Base-by-base conservation (phyloP, 2,888 invertebrate genomes). In the Coelinius sp. region DNA sequence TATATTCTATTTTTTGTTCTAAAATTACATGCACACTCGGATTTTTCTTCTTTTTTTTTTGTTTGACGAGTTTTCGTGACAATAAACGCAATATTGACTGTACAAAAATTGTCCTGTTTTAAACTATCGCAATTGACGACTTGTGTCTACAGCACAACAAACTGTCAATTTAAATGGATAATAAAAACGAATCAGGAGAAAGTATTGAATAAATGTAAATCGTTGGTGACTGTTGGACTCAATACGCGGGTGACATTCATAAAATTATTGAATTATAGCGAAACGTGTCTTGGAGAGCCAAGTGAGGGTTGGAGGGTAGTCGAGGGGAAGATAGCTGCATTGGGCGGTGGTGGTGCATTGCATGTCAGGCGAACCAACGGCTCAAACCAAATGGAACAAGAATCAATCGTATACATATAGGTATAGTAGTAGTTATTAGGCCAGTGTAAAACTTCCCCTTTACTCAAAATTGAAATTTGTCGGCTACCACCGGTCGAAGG, bases 251-350 rank as follows among this genome's bases (percentile, higher is more conserved):
- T 17, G 35, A 70, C 14, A 24, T 63, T 63, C 56, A 65, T 71
- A 73, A 76, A 74, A 71, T 74, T 74, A 76, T 74, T 69, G 70
- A 74, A 70, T 72, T 75, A 72, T 65, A 66, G 67, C 27, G 41
- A 70, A 68, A 31, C 41, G 64, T 70, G 63, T 67, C 63, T 67
- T 14, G 63, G 22, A 49, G 17, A 27, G 56, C 14, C 10, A 59
- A 56, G 71, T 2, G 53, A 31, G 72, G 56, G 70, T 38, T 17
- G 25, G 56, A 53, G 25, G 70, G 70, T 38, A 64, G 64, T 68
- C 68, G 71, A 73, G 70, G 76, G 71, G 75, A 74, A 69, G 71
- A 75, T 77, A 75, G 73, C 79, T 78, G 78, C 79, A 79, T 75
- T 78, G 79, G 78, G 78, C 78, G 78, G 77, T 79, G 77, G 77